A percentile compares a stretch with the other conserved stretches of the same genome.
These are phyloP conservation scores for Axis porcinus DNA, from an alignment of 2,113 vertebrate species.

Conservation along the genomic window DNA sequence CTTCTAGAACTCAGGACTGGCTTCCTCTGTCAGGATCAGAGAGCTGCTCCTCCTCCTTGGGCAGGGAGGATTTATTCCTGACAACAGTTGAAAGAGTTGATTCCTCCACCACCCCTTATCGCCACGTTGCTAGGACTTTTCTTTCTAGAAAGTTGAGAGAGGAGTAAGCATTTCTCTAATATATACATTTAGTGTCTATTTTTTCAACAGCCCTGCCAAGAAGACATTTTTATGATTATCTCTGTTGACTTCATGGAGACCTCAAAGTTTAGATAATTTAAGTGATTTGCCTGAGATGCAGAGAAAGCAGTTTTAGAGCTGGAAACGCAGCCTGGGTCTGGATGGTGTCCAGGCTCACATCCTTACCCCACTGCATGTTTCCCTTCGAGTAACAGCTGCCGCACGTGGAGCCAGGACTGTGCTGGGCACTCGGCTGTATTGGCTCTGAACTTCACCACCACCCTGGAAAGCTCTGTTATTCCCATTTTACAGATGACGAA, in stretches of 20 bases:
- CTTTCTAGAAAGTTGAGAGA: background rate
- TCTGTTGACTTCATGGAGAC: background rate
- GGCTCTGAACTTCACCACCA: background rate
- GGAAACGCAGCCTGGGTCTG: background rate
- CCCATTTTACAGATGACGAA: background rate
- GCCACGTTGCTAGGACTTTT: background rate
- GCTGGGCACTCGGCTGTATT: background rate
- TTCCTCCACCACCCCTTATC: background rate
- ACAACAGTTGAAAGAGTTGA: background rate
- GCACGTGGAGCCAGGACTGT: rapidly evolving
- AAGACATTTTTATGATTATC: background rate
- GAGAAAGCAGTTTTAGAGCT: background rate
- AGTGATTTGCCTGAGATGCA: background rate
- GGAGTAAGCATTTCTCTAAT: background rate
- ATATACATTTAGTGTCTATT: background rate
- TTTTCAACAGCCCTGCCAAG: background rate
- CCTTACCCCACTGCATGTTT: rapidly evolving
- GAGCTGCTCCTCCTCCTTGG: background rate
- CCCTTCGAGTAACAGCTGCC: rapidly evolving
- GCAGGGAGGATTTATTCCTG: background rate
- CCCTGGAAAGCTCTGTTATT: background rate
- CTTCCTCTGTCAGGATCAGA: background rate
- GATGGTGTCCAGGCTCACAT: background rate
- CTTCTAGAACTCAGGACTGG: background rate
- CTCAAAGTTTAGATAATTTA: background rate